Percentiles rank a stretch among this genome's conserved stretches.
These are phyloP conservation scores for Isurus oxyrinchus DNA, from an alignment of 2,113 vertebrate species.

Conservation along the genomic window DNA sequence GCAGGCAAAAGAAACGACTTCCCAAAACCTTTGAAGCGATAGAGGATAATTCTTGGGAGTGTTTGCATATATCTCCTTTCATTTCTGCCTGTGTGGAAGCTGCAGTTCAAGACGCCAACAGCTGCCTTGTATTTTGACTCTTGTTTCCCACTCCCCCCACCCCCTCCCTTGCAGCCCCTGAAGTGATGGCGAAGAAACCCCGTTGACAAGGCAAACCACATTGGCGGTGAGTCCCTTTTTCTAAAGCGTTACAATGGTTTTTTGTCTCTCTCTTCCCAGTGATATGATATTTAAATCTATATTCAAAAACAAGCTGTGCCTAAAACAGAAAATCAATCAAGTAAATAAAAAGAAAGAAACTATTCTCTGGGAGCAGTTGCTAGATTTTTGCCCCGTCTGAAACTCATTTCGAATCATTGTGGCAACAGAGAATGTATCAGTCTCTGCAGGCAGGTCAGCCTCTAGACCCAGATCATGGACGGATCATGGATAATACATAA, in stretches of 20 bases:
- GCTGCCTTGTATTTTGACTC: not conserved
- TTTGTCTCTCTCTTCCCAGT: not conserved
- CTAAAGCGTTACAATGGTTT: not conserved
- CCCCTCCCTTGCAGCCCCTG: not conserved
- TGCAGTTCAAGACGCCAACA: not conserved
- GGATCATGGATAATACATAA: not conserved
- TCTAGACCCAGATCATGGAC: not conserved
- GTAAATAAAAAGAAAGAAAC: not conserved
- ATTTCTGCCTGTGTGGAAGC: not conserved
- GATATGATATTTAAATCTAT: not conserved
- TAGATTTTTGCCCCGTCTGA: not conserved
- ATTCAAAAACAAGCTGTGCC: not conserved
- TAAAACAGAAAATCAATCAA: not conserved
- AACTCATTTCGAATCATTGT: not conserved
- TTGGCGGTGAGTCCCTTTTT: conserved; percentile 28
- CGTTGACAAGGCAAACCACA: conserved; percentile 30
- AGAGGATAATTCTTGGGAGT: not conserved
- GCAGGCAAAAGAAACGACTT: not conserved
- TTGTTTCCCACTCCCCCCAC: not conserved
- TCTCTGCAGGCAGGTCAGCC: not conserved
- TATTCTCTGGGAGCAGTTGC: not conserved
- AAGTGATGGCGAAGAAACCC: conserved; percentile 32
- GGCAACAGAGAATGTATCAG: not conserved
- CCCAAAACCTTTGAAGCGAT: not conserved
- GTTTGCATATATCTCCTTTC: not conserved